Percentiles rank a stretch among this genome's conserved stretches.
Evolutionary conservation across 2,113 vertebrate genomes (phyloP).

Genomic region (Probosciger aterrimus): DNA sequence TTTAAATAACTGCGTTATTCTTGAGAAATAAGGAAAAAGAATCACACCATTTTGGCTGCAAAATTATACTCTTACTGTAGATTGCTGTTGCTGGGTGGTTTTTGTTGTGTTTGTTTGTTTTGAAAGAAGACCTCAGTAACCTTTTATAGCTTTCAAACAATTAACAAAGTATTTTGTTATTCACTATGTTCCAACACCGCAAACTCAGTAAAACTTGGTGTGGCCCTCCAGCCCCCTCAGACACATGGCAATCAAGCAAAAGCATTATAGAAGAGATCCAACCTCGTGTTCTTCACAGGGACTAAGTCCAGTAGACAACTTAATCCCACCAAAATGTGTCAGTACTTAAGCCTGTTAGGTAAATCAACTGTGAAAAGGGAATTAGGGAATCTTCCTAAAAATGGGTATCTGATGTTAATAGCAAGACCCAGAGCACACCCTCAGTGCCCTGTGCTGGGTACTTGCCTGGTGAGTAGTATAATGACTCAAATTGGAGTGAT

Average conservation of each 20-base stretch:
- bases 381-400: neutral
- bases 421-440: neutral
- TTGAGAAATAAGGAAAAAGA: neutral
- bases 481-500: fast-evolving
- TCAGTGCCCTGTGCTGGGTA: no score
- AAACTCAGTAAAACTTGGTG: fast-evolving
- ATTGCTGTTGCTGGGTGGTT: neutral
- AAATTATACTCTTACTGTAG: neutral
- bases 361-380: neutral
- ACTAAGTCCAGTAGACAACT: neutral
- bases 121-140: neutral
- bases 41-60: neutral
- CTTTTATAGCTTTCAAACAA: neutral
- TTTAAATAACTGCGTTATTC: neutral
- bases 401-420: neutral
- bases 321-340: neutral
- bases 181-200: neutral
- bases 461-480: neutral
- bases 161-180: neutral
- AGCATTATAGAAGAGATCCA: neutral
- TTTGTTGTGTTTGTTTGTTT: neutral
- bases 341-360: fast-evolving
- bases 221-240: neutral
- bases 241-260: neutral
- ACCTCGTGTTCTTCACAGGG: neutral